A percentile compares a stretch with the other conserved stretches of the same genome.
phyloP scores from a whole-genome alignment of 2,888 invertebrate genomes.

The Digitonthophagus gazella region DNA sequence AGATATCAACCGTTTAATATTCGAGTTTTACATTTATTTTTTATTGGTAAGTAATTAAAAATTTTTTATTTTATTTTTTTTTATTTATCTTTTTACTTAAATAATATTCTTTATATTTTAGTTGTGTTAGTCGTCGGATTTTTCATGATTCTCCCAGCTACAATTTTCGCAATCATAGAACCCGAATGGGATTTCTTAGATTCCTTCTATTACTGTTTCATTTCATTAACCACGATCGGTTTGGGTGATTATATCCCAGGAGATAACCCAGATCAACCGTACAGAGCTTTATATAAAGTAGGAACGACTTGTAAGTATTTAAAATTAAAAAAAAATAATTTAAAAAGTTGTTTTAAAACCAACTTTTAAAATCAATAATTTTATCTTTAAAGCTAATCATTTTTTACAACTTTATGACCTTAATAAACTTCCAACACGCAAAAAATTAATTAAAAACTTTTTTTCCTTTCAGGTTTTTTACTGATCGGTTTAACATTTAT shows the following conservation, averaged over 20 bases:
- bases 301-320: constrained; percentile 67
- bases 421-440: not conserved
- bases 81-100: no score
- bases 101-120: no score
- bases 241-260: constrained; percentile 89
- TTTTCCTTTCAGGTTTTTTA: constrained; percentile 66
- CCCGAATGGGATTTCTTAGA: constrained; percentile 82
- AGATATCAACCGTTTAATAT: constrained; percentile 73
- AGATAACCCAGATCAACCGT: constrained; percentile 71
- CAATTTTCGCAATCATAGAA: constrained; percentile 71
- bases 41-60: constrained; percentile 58
- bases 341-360: no score
- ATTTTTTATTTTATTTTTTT: not conserved
- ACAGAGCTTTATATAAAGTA: constrained; percentile 80
- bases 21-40: constrained; percentile 69
- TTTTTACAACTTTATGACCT: no score
- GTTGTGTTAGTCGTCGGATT: constrained; percentile 57
- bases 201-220: constrained; percentile 88
- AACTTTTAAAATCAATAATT: not conserved
- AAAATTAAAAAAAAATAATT: no score
- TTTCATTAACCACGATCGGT: constrained; percentile 85
- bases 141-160: constrained; percentile 75
- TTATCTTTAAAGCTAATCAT: not conserved
- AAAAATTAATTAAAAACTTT: not conserved
- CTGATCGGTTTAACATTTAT: constrained; percentile 77